Evolutionary conservation across 2,797 vertebrate species (phyloP).

Genomic region (Setipinna tenuifilis): DNA sequence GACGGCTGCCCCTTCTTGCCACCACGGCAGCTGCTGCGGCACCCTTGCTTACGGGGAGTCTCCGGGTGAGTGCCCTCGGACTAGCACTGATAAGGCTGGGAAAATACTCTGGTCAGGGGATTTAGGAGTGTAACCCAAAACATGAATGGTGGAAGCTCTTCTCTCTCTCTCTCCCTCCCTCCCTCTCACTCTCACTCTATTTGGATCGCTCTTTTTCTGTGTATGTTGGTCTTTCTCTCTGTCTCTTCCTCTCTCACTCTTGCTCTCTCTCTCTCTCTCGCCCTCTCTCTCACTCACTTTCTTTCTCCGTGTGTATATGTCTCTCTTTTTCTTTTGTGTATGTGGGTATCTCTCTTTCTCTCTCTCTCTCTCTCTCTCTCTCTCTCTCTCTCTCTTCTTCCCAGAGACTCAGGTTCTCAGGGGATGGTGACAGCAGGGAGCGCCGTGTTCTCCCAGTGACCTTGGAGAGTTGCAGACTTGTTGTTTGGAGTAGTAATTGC

Average conservation of each 20-base stretch:
- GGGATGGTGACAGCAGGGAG: neutral
- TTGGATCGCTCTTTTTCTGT: too few relatives aligned
- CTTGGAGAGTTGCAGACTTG: neutral
- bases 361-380: too few relatives aligned
- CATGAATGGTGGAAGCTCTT: conserved; percentile 6
- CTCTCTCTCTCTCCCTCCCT: neutral
- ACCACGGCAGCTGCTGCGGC: neutral
- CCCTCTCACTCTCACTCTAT: too few relatives aligned
- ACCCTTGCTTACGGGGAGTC: neutral
- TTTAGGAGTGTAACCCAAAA: conserved; percentile 13
- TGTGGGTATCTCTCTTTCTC: too few relatives aligned
- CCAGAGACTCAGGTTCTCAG: neutral
- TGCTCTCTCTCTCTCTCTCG: too few relatives aligned
- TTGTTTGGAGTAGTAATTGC: conserved; percentile 8
- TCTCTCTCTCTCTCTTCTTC: too few relatives aligned
- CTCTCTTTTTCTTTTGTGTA: too few relatives aligned
- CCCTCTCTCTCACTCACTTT: too few relatives aligned
- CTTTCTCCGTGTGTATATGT: too few relatives aligned
- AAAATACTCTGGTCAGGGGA: neutral
- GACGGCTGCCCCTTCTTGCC: conserved; percentile 7
- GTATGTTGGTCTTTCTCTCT: too few relatives aligned
- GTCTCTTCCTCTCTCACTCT: too few relatives aligned
- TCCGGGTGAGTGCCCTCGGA: neutral
- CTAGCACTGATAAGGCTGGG: conserved; percentile 10
- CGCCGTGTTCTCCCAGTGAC: neutral